Evolutionary conservation across 2,113 vertebrate species (phyloP).

Genomic region (Cheirogaleus medius): DNA sequence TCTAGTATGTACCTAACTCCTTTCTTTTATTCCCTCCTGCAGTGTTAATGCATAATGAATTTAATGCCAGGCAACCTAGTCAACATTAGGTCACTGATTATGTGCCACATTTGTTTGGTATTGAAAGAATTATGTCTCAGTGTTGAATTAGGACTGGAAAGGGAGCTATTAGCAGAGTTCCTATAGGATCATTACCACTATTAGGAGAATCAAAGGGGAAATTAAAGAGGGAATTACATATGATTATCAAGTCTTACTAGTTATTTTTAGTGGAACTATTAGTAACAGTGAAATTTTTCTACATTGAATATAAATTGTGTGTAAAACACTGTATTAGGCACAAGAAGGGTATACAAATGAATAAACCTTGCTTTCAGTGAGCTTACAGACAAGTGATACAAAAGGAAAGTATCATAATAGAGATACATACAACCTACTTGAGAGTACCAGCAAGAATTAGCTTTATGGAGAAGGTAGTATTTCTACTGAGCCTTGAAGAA

Average conservation of each 20-base stretch:
- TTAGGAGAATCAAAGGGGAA: slow-evolving; percentile 6
- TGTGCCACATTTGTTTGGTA: not conserved
- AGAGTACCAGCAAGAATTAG: not conserved
- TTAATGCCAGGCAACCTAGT: not conserved
- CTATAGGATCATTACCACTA: not conserved
- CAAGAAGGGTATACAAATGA: not conserved
- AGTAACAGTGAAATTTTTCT: slow-evolving; percentile 34
- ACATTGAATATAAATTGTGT: not conserved
- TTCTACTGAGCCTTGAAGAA: slow-evolving; percentile 23
- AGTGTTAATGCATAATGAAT: not conserved
- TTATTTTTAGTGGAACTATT: not conserved
- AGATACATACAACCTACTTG: not conserved
- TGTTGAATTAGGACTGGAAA: slow-evolving; percentile 14
- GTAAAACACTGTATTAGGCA: not conserved
- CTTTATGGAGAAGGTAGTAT: not conserved
- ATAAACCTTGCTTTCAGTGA: not conserved
- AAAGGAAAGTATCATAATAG: not conserved
- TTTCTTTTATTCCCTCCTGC: not conserved
- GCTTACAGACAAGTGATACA: not conserved
- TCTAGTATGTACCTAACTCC: not conserved
- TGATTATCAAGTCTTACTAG: slow-evolving; percentile 20
- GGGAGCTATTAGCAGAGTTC: not conserved
- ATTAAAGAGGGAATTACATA: not conserved
- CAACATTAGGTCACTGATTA: not conserved
- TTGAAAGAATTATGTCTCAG: not conserved